phyloP scores from a whole-genome alignment of 2,888 invertebrate species.

The Tinea pellionella region DNA sequence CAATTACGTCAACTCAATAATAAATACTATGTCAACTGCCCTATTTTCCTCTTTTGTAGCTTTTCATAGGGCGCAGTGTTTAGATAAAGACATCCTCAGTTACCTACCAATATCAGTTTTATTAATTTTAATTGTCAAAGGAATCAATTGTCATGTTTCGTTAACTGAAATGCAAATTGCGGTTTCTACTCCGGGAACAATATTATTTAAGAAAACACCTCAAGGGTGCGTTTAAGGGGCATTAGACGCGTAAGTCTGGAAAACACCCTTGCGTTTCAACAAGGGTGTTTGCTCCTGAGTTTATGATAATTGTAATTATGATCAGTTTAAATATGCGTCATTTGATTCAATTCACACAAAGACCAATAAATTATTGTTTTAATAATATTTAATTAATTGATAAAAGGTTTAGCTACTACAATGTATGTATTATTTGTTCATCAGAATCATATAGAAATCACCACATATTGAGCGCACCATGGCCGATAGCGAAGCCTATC shows the following conservation, averaged over 20 bases:
- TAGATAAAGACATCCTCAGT: no score
- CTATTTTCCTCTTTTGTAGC: no score
- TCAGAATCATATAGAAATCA: constrained; percentile 5
- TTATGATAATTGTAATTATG: neutral
- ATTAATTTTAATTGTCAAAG: neutral
- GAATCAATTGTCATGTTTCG: neutral
- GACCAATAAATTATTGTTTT: neutral
- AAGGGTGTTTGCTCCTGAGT: neutral
- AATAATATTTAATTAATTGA: neutral
- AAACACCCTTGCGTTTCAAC: constrained; percentile 21
- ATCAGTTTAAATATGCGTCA: neutral
- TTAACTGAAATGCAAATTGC: neutral
- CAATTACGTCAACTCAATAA: no score
- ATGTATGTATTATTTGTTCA: neutral
- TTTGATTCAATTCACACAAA: neutral
- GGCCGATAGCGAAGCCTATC: constrained; percentile 85
- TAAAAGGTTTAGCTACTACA: neutral
- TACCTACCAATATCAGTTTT: no score
- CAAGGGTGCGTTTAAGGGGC: constrained; percentile 19
- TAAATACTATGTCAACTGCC: no score
- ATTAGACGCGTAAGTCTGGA: constrained; percentile 30
- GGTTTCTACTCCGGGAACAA: neutral
- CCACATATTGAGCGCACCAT: constrained; percentile 29
- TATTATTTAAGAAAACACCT: constrained; percentile 11
- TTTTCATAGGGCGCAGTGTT: no score